Evolutionary conservation across 2,888 invertebrate species (phyloP).

Genomic region (Eristalinus sepulchralis): DNA sequence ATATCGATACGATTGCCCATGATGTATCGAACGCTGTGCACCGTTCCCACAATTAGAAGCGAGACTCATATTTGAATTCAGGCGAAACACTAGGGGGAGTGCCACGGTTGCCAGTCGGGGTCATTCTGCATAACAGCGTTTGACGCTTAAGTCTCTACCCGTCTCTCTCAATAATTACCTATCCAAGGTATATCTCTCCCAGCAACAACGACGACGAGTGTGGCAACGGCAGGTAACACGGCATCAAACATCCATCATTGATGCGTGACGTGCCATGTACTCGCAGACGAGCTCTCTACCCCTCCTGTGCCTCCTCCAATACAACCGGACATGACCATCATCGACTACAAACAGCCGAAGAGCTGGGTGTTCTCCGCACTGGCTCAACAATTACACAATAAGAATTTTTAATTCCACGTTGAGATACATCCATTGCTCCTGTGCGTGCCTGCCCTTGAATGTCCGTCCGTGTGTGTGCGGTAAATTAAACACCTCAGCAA

Average conservation of each 20-base stretch:
- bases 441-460: neutral
- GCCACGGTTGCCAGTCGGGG: slow-evolving; percentile 40
- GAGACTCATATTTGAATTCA: slow-evolving; percentile 33
- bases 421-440: neutral
- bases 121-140: slow-evolving; percentile 53
- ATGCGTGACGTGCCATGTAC: slow-evolving; percentile 49
- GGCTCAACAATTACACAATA: slow-evolving; percentile 44
- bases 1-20: slow-evolving; percentile 57
- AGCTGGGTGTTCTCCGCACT: slow-evolving; percentile 26
- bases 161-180: slow-evolving; percentile 34
- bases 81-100: slow-evolving; percentile 53
- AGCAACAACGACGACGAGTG: slow-evolving; percentile 8
- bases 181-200: neutral
- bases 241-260: slow-evolving; percentile 49
- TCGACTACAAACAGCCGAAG: slow-evolving; percentile 13
- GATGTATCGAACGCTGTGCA: slow-evolving; percentile 20
- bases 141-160: slow-evolving; percentile 45
- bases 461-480: slow-evolving; percentile 12
- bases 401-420: slow-evolving; percentile 33
- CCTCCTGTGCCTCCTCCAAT: neutral
- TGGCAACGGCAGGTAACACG: slow-evolving; percentile 13
- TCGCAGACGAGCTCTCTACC: neutral
- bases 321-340: slow-evolving; percentile 59
- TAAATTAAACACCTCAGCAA: slow-evolving; percentile 55
- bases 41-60: slow-evolving; percentile 58